Conservation (phyloP, 2,113 vertebrate genomes). For the Tragelaphus buxtoni region DNA sequence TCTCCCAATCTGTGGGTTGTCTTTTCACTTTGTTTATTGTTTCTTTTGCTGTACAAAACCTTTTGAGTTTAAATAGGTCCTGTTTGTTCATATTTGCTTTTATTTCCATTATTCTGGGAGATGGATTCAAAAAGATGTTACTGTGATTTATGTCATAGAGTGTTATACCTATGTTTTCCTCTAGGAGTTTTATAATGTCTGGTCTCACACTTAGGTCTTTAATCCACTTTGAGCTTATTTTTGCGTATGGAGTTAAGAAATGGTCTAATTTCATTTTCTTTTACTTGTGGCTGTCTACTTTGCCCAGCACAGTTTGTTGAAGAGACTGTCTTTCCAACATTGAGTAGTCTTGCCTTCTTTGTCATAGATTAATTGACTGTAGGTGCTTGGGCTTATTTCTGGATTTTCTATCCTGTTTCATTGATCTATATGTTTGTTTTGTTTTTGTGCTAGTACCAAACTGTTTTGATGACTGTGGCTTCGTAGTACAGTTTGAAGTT, state of each 20-base stretch:
- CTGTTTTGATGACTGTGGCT: not conserved
- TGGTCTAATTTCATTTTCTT: not conserved
- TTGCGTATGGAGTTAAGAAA: not conserved
- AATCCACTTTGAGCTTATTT: not conserved
- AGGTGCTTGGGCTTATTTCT: not conserved
- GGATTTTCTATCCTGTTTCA: not conserved
- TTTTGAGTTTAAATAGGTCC: not conserved
- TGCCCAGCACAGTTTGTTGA: not conserved
- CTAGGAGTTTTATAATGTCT: not conserved
- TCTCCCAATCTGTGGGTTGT: not conserved
- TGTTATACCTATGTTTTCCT: not conserved
- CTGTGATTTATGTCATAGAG: not conserved
- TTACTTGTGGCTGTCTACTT: not conserved
- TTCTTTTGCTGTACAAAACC: not conserved
- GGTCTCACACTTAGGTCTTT: not conserved
- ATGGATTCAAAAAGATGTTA: not conserved
- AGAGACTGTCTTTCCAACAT: not conserved
- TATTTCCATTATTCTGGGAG: not conserved
- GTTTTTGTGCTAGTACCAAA: not conserved
- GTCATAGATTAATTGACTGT: not conserved
- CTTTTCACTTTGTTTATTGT: not conserved
- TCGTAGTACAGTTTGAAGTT: not conserved
- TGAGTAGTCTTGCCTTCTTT: not conserved
- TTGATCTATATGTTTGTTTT: not conserved
- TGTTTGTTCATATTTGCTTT: not conserved